Percentiles rank a stretch among this genome's conserved stretches.
phyloP scores from a whole-genome alignment of 2,113 vertebrate genomes.

The Epinephelus cyanopodus region DNA sequence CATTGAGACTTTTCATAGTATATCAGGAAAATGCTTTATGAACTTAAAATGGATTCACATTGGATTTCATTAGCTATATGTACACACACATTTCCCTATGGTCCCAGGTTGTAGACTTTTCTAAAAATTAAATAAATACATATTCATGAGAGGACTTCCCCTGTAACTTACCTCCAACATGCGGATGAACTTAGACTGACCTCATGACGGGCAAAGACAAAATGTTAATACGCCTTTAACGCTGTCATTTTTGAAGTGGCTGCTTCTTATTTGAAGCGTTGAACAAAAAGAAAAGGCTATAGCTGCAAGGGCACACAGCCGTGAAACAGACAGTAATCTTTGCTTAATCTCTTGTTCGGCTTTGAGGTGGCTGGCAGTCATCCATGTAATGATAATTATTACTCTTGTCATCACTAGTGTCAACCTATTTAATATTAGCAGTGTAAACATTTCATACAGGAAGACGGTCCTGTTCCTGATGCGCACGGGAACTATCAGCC shows the following conservation, averaged over 20 bases:
- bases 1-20: conserved; percentile 11
- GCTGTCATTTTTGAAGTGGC: conserved; percentile 26
- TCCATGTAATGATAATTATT: conserved; percentile 73
- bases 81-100: neutral
- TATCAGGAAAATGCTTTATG: conserved; percentile 1
- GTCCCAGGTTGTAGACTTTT: neutral
- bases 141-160: conserved; percentile 11
- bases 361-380: conserved; percentile 62
- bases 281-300: conserved; percentile 33
- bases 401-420: conserved; percentile 66
- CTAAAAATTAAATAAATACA: neutral
- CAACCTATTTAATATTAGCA: conserved; percentile 72
- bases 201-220: conserved; percentile 15
- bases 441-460: conserved; percentile 72
- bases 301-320: conserved; percentile 46
- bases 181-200: conserved; percentile 28
- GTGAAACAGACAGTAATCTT: conserved; percentile 63
- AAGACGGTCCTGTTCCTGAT: conserved; percentile 49
- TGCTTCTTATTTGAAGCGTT: conserved; percentile 41
- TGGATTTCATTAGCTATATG: neutral
- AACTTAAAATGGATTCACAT: neutral
- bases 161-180: conserved; percentile 1
- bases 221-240: conserved; percentile 27
- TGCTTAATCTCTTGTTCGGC: conserved; percentile 63
- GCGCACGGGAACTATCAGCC: conserved; percentile 54